Conservation (phyloP, 2,888 invertebrate genomes). For the Archips crataeganus region DNA sequence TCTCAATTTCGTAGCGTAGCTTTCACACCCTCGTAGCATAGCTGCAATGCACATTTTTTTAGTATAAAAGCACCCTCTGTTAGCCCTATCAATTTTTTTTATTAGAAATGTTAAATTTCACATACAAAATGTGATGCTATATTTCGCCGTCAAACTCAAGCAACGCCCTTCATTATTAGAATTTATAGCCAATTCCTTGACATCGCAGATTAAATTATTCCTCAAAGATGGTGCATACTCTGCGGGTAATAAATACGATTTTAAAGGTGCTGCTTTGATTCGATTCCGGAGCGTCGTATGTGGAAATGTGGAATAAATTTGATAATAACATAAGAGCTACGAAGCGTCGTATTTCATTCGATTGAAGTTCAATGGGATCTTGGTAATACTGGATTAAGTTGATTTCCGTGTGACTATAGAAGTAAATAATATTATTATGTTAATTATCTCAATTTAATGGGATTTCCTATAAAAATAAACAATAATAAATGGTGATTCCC, state of each 20-base stretch:
- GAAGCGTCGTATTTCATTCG: slow-evolving; percentile 10
- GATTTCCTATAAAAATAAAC: too few relatives aligned
- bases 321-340: slow-evolving; percentile 10
- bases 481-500: too few relatives aligned
- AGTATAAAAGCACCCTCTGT: background rate
- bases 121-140: slow-evolving; percentile 12
- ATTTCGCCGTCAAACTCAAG: slow-evolving; percentile 24
- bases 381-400: background rate
- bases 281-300: slow-evolving; percentile 3
- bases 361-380: background rate
- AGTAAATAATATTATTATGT: too few relatives aligned
- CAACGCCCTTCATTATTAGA: slow-evolving; percentile 27
- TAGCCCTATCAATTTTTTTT: background rate
- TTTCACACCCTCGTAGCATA: too few relatives aligned
- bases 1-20: too few relatives aligned
- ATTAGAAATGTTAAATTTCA: slow-evolving; percentile 13
- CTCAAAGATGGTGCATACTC: slow-evolving; percentile 33
- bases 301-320: slow-evolving; percentile 14
- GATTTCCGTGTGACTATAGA: too few relatives aligned
- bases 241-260: slow-evolving; percentile 32
- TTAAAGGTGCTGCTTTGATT: slow-evolving; percentile 24
- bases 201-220: slow-evolving; percentile 39
- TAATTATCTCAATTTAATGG: too few relatives aligned
- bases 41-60: too few relatives aligned
- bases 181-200: slow-evolving; percentile 40